Evolutionary conservation across 2,797 vertebrate genomes (phyloP).

Genomic region (Syngnathus acus): DNA sequence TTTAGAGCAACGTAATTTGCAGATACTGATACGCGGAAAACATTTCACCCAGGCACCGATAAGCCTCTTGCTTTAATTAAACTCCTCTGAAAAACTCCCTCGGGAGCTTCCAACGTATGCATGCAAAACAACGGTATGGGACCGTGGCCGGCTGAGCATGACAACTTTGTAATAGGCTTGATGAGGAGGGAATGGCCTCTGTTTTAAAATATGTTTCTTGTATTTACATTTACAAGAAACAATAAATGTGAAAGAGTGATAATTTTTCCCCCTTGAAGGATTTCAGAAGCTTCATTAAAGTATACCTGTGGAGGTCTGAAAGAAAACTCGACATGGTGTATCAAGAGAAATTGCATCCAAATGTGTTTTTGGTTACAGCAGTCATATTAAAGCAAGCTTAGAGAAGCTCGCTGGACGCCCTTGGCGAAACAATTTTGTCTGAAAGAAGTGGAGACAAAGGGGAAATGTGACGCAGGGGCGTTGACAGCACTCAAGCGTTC

Average conservation of each 20-base stretch:
- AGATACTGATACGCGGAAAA: conserved; percentile 1
- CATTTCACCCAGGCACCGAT: conserved; percentile 2
- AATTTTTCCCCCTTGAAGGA: not conserved
- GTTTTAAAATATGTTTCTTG: not conserved
- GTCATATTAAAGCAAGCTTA: too few relatives aligned
- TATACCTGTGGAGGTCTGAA: too few relatives aligned
- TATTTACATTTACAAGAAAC: not conserved
- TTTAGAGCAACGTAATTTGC: not conserved
- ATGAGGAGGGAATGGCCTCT: not conserved
- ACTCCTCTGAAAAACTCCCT: conserved; percentile 2
- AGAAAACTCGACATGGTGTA: too few relatives aligned
- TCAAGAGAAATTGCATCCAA: too few relatives aligned
- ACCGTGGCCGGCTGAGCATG: not conserved
- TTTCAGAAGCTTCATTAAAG: not conserved
- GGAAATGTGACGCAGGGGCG: too few relatives aligned
- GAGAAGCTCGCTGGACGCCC: too few relatives aligned
- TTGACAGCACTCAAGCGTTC: not conserved
- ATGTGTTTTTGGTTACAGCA: too few relatives aligned
- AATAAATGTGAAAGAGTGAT: not conserved
- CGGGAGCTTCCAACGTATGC: not conserved
- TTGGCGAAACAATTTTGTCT: too few relatives aligned
- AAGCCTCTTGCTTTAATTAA: conserved; percentile 1
- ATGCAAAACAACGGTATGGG: not conserved
- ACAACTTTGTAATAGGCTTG: not conserved
- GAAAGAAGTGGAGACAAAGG: too few relatives aligned